These are phyloP conservation scores for Lottia scabra DNA, from an alignment of 2,888 invertebrate genomes.

Conservation along the genomic window DNA sequence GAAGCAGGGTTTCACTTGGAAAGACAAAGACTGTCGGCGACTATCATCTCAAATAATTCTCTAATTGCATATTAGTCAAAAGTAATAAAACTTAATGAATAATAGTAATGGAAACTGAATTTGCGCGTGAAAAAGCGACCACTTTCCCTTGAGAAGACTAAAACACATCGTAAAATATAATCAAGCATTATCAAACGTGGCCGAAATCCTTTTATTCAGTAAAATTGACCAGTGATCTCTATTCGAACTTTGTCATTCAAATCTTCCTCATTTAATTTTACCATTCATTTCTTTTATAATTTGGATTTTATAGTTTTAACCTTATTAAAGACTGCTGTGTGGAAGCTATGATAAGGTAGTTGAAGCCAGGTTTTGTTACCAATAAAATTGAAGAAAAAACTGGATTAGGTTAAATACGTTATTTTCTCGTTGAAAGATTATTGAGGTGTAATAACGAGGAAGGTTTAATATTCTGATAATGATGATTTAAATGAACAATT, in stretches of 20 bases:
- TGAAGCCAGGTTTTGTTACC: too few relatives aligned
- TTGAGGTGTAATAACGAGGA: not conserved
- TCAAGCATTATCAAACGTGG: not conserved
- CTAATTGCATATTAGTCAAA: slow-evolving; percentile 5
- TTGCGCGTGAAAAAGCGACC: slow-evolving; percentile 4
- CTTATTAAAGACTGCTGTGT: too few relatives aligned
- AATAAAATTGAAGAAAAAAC: not conserved
- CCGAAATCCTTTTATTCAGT: not conserved
- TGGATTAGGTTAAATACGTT: slow-evolving; percentile 1
- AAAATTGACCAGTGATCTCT: not conserved
- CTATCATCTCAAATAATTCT: slow-evolving; percentile 1
- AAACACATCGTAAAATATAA: not conserved
- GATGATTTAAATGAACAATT: not conserved
- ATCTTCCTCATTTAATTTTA: not conserved
- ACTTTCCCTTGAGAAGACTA: slow-evolving; percentile 4
- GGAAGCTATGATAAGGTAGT: too few relatives aligned
- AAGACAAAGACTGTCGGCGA: not conserved
- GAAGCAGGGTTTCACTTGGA: slow-evolving; percentile 1
- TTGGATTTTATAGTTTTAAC: too few relatives aligned
- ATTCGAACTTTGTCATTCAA: not conserved
- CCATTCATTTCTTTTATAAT: not conserved
- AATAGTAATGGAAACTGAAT: not conserved
- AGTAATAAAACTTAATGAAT: slow-evolving; percentile 3
- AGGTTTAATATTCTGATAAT: not conserved
- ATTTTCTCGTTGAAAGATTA: not conserved